phyloP scores from a whole-genome alignment of 2,888 invertebrate species.

The Tridacna crocea region DNA sequence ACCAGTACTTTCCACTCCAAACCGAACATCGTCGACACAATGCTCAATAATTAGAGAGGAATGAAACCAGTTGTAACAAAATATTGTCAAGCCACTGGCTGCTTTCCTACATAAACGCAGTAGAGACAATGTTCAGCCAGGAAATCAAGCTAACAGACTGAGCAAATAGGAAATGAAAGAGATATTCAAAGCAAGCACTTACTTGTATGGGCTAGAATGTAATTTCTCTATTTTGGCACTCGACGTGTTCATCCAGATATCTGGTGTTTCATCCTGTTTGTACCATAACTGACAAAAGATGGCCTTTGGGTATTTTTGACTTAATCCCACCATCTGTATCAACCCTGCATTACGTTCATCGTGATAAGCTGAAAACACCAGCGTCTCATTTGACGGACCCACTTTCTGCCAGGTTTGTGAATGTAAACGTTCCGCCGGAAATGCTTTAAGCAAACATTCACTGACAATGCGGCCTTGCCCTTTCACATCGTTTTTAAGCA shows the following conservation, averaged over 20 bases:
- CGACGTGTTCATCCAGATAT: not conserved
- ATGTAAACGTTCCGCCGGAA: not conserved
- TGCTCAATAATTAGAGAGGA: no score
- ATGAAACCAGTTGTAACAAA: no score
- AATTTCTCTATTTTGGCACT: not conserved
- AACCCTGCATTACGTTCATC: not conserved
- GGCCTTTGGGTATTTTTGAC: not conserved
- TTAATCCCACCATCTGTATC: constrained; percentile 12
- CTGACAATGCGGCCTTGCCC: not conserved
- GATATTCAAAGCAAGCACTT: not conserved
- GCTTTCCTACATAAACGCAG: no score
- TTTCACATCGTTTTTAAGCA: not conserved
- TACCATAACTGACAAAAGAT: constrained; percentile 19
- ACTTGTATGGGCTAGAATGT: not conserved
- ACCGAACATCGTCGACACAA: no score
- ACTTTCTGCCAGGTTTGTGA: constrained; percentile 9
- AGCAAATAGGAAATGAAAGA: no score
- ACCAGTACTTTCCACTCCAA: no score
- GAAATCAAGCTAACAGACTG: no score
- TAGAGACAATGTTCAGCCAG: no score
- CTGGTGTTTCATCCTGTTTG: not conserved
- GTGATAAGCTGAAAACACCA: constrained; percentile 14
- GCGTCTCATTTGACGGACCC: not conserved
- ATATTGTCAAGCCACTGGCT: no score
- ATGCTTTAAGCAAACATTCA: not conserved